Evolutionary conservation across 2,797 vertebrate genomes (phyloP).

Genomic region (Peromyscus aztecus): DNA sequence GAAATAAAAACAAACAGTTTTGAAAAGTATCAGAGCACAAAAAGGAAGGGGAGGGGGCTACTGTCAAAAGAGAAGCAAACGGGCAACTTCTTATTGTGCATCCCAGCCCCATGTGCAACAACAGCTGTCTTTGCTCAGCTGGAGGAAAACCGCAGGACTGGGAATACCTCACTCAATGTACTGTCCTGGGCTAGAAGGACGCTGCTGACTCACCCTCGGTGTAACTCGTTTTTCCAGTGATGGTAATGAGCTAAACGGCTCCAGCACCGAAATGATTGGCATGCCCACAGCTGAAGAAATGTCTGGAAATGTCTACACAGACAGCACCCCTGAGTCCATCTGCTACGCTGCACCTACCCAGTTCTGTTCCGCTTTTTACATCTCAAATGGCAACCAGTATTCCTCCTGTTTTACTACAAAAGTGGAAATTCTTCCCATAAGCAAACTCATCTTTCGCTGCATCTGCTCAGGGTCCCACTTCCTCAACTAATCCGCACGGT

Average conservation of each 20-base stretch:
- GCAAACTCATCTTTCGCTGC: conserved; percentile 31
- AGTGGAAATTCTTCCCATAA: conserved; percentile 62
- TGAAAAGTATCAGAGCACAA: conserved; percentile 37
- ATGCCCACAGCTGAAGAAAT: conserved; percentile 62
- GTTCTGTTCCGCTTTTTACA: conserved; percentile 20
- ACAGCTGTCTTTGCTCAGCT: conserved; percentile 81
- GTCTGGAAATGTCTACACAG: conserved; percentile 11
- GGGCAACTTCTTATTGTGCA: conserved; percentile 57
- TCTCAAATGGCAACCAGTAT: neutral
- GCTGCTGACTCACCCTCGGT: conserved; percentile 75
- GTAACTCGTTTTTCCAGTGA: conserved; percentile 80
- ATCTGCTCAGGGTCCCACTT: neutral
- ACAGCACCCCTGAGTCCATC: neutral
- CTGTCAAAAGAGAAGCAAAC: conserved; percentile 60
- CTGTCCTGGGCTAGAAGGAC: conserved; percentile 62
- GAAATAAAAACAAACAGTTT: conserved; percentile 65
- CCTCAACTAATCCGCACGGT: neutral
- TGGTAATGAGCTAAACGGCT: conserved; percentile 58
- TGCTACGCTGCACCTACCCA: neutral
- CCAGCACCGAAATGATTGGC: conserved; percentile 59
- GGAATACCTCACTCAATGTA: conserved; percentile 65
- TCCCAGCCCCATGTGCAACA: conserved; percentile 63
- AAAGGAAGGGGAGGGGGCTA: neutral
- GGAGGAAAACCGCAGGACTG: conserved; percentile 78
- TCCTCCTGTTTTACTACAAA: neutral